Evolutionary conservation across 2,797 vertebrate genomes (phyloP), one percentile per base, ranked within the genome.

Genomic region (Rhinatrema bivittatum): DNA sequence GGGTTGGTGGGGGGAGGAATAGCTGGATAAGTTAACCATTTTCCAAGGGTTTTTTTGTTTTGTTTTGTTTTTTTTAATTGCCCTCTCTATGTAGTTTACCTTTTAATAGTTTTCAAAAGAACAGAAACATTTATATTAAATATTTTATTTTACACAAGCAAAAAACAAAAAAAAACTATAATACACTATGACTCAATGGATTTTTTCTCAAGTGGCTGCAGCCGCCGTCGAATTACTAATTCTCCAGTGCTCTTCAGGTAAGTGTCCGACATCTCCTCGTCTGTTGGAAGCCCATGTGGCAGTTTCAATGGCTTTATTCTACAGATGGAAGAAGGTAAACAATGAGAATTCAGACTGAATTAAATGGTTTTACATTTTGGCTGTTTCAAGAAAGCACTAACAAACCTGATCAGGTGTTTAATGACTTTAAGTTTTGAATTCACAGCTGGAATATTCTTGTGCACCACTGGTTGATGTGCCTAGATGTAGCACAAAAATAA

Each of bases 351-450:
- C 24, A 50, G 29, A 49, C 26, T 23, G 11, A 20, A 2, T 15
- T 11, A 12, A 30, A n/a, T 9, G 9, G 27, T 21, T 4, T 40
- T 20, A 28, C 31, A 42, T 17, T n/a, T 9, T n/a, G 53, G 8
- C 11, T 45, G 34, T 40, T 6, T 7, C 27, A 30, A 34, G 15
- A 47, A 51, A 46, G 2, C 39, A 8, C 14, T 32, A 36, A 76
- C 89, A 71, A 78, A 96, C 94, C 86, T 90, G 39, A 99, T 73
- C 36, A 99, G 84, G 57, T 99, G 95, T 59, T 98, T 98, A 42
- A 99, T 53, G 25, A 83, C 53, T 68, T 94, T 97, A 51, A 99
- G 68, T 24, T 65, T 89, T 52, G 39, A 58, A 33, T 99, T 99
- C 57, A 99, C 88, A 2, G 92, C 77, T 35, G 88, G 87, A 42